Conservation (phyloP, 1,140 invertebrate species). For the Psix sp. region DNA sequence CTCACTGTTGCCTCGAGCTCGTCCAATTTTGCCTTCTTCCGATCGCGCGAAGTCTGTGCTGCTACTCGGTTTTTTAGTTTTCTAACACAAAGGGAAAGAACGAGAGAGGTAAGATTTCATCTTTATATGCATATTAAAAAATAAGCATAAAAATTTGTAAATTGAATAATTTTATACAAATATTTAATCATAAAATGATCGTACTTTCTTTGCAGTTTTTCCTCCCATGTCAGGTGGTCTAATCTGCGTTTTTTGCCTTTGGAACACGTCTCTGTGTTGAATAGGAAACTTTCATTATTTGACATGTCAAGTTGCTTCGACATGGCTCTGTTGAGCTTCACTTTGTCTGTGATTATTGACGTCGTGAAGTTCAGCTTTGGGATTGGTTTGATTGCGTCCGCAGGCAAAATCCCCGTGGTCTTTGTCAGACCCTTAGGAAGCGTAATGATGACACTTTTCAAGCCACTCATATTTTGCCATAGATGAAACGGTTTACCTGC, state of each 20-base stretch:
- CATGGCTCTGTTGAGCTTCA: conserved; percentile 60
- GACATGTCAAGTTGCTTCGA: conserved; percentile 57
- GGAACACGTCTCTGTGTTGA: conserved; percentile 56
- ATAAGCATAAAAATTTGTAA: too few species aligned
- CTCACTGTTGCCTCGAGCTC: conserved; percentile 88
- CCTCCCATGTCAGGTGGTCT: conserved; percentile 88
- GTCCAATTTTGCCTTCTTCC: conserved; percentile 95
- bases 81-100: too few species aligned
- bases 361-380: conserved; percentile 66
- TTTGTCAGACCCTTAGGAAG: conserved; percentile 69
- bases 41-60: conserved; percentile 97
- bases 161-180: too few species aligned
- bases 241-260: conserved; percentile 83
- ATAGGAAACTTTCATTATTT: conserved; percentile 35
- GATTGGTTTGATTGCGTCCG: conserved; percentile 37
- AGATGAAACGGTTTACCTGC: conserved; percentile 19
- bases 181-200: conserved; percentile 55
- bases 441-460: conserved; percentile 72
- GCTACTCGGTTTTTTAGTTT: conserved; percentile 98
- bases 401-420: conserved; percentile 30
- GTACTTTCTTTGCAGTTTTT: conserved; percentile 90
- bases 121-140: too few species aligned
- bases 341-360: conserved; percentile 64
- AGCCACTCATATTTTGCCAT: conserved; percentile 69
- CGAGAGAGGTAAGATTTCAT: too few species aligned